Base-by-base conservation (phyloP, 1,140 invertebrate genomes). In the honey bee (Apis mellifera) region DNA sequence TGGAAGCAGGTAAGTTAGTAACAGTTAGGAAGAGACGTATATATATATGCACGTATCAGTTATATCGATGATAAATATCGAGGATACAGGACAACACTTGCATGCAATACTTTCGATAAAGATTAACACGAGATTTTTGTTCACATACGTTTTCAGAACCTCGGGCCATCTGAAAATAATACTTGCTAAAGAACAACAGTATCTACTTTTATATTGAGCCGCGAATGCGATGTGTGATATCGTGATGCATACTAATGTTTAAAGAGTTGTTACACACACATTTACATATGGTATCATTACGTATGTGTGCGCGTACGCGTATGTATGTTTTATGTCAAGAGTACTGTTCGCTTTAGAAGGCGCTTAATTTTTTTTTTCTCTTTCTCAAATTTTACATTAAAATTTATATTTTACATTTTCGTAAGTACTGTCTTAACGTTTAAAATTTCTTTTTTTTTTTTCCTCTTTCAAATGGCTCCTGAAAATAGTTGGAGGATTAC, bases 111-210 rank as follows among this genome's bases (percentile, higher is more conserved):
- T 88, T 84, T 59, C 21, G 32, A 59, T 48, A 73, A 65, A 65
- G 23, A 86, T 87, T 15, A 62, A 84, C 78, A 91, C 87, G 88
- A 90, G 48, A 60, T 66, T 48, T 73, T 74, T 48, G 12, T 74
- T 91, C 85, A 94, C 94, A 89, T 94, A 94, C 93, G 93, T 91
- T 93, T 91, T 94, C 94, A 86, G 93, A 93, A 91, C 93, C 94
- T 93, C 94, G 92, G 90, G 93, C 91, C 91, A 91, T 88, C 93
- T 94, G 94, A 85, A 94, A 93, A 94, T 91, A 93, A 92, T 87
- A 86, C 82, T 90, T 88, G 77, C 89, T 93, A 91, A 89, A 92
- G 89, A 91, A 91, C 85, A 86, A 85, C 76, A 81, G 83, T 86
- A 86, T 88, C 86, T 89, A 75, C 64, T 72, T 59, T 68, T 75